Evolutionary conservation across 1,140 invertebrate species (phyloP), one percentile per base, ranked within the genome.

Genomic region (Protaetia brevitarsis): DNA sequence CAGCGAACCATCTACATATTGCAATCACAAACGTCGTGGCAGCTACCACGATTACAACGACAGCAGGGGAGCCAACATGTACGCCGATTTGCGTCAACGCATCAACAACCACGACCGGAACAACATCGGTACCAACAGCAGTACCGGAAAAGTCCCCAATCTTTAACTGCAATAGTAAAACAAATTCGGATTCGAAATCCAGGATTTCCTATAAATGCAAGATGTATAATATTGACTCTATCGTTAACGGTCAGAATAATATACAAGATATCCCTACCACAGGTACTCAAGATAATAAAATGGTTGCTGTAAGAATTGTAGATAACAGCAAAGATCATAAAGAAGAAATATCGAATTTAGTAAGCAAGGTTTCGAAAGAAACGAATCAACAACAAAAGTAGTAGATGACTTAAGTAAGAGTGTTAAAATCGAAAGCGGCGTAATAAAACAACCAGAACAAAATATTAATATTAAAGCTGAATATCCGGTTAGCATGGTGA

Each of bases 221-320:
- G 66, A 30, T 68, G 19, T 68, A 63, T 34, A 68, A 60, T 68
- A 68, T 68, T 10, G 67, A 68, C 19, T 57, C 67, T 19, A 31
- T 68, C 23, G 61, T 63, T 13, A 34, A 63, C 10, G 10, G 61
- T 21, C 16, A 51, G 2, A 51, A 51, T 3, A 51, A 51, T 19
- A 51, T 23, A 36, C 34, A 36, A 23, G 7, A 51, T 37, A 11
- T 37, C 16, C 8, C 11, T n/a, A 8, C 26, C 8, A 7, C 23
- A n/a, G 57, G 23, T 59, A n/a, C 13, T 23, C 45, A 29, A 28
- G 21, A 1, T n/a, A 1, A 1, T 16, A 28, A 59, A 7, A 6
- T 28, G 13, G 7, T 59, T 4, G 30, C 11, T 21, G 13, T n/a
- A n/a, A 59, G 30, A 29, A 5, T 29, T 1, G 13, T 51, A 11